phyloP scores from a whole-genome alignment of 1,140 invertebrate species.

The Macrocentrus cingulum region DNA sequence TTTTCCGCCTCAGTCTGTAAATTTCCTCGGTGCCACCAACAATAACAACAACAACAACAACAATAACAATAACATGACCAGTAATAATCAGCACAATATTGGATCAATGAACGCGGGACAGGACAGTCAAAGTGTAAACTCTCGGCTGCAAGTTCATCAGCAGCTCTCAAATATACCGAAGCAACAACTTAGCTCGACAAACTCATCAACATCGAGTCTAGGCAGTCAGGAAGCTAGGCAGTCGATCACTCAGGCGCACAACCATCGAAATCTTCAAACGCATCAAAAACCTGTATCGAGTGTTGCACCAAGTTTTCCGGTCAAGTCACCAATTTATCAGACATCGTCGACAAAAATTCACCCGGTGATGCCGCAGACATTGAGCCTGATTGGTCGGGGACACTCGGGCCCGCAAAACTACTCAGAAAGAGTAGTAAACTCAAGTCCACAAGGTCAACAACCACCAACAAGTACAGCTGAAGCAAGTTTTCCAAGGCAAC shows the following conservation, averaged over 20 bases:
- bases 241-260: conserved; percentile 34
- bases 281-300: conserved; percentile 77
- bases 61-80: conserved; percentile 37
- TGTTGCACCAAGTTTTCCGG: conserved; percentile 73
- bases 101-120: conserved; percentile 32
- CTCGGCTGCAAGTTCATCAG: conserved; percentile 46
- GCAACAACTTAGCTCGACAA: conserved; percentile 31
- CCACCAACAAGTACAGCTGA: conserved; percentile 29
- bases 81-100: conserved; percentile 28
- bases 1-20: conserved; percentile 32
- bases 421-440: conserved; percentile 10
- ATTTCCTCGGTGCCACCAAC: conserved; percentile 38
- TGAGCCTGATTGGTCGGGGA: conserved; percentile 57
- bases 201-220: conserved; percentile 36
- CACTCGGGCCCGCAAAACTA: conserved; percentile 50
- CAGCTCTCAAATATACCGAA: conserved; percentile 29
- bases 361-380: conserved; percentile 76
- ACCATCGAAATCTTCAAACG: conserved; percentile 45
- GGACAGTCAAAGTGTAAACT: conserved; percentile 45
- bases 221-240: conserved; percentile 38
- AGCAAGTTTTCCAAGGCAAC: conserved; percentile 38
- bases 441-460: conserved; percentile 28
- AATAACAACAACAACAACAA: conserved; percentile 43
- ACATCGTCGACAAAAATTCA: conserved; percentile 79
- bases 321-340: conserved; percentile 77